Base-by-base conservation (phyloP, 1,140 invertebrate genomes). In the Heliconius himera region DNA sequence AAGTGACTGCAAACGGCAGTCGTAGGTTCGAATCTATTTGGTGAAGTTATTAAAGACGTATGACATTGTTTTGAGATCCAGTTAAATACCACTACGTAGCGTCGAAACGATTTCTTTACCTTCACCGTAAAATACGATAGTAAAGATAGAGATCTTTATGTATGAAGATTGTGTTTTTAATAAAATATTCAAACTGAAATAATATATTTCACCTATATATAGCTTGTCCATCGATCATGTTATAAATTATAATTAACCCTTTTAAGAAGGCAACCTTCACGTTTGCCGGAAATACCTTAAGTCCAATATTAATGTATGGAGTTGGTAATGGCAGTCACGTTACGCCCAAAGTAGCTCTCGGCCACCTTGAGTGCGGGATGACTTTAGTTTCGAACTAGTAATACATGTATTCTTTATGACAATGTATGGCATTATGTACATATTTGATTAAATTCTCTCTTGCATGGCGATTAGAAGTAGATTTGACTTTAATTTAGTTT, bases 221-320 rank as follows among this genome's bases (percentile, higher is more conserved):
- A 11, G 11, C 22, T 29, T 22, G 22, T 26, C 70, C 18, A 71
- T 74, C 56, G 38, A 79, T 79, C 22, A 51, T 51, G 33, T 79
- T 29, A 73, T 36, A 54, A 78, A 38, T 78, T 26, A 73, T 38
- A 56, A 79, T 70, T 22, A 71, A 76, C 51, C 76, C 70, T 77
- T 79, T 77, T 74, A 82, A 75, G 70, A 75, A 33, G 72, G 41
- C 56, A 56, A 66, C 74, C 70, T 70, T 73, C 71, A 60, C 46
- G 33, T 74, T 73, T 51, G 38, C 49, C 66, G 76, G 74, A 81
- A 79, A 81, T 76, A 81, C 76, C 77, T 76, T 84, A 82, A 79
- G 78, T 75, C 79, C 70, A 78, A 82, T 83, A 76, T 83, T 83
- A 86, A 86, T 83, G 83, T 81, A 77, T 80, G 81, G 85, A 84